Evolutionary conservation across 2,797 vertebrate species (phyloP), one percentile per base, ranked within the genome.

Genomic region (Phaenicophaeus curvirostris): DNA sequence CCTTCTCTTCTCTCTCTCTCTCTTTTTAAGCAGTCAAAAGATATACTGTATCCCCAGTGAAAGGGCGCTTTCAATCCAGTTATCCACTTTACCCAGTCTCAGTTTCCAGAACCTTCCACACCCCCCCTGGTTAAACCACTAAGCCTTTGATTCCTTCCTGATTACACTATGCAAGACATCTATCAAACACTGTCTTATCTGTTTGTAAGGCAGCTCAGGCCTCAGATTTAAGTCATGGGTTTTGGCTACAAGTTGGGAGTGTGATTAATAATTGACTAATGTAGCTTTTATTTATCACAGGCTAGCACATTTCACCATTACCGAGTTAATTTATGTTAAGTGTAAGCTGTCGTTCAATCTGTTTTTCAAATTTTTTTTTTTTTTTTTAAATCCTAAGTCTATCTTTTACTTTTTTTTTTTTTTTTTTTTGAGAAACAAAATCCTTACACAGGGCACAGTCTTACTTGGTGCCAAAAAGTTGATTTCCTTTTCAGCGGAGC

Each of bases 391-490:
- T 97, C 96, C 96, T 96, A 93, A 96, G 94, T 98, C 97, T 98
- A 98, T 98, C 97, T 98, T 98, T 98, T 96, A 98, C 97, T 98
- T 98, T 98, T 96, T 97, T 97, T 96, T 95, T 96, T 91, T 93
- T n/a, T 86, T 68, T 91, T 67, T 87, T 77, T 87, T 96, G 95
- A 98, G 99, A 99, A 99, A 99, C 98, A 99, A 99, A 99, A 99
- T 99, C 98, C 98, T 98, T 98, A 98, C 97, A 98, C 98, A 99
- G 98, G 98, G 98, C 98, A 97, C 98, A 98, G 98, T 98, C 98
- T 98, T 97, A 96, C 97, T 98, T 95, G 97, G 98, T 99, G 99
- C 99, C 99, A 99, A 99, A 99, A 99, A 98, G 99, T 99, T 99
- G 98, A 98, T 98, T 99, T 99, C 99, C 99, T 99, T 99, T 99